Evolutionary conservation across 2,113 vertebrate species (phyloP).

Genomic region (Oncorhynchus gorbuscha): DNA sequence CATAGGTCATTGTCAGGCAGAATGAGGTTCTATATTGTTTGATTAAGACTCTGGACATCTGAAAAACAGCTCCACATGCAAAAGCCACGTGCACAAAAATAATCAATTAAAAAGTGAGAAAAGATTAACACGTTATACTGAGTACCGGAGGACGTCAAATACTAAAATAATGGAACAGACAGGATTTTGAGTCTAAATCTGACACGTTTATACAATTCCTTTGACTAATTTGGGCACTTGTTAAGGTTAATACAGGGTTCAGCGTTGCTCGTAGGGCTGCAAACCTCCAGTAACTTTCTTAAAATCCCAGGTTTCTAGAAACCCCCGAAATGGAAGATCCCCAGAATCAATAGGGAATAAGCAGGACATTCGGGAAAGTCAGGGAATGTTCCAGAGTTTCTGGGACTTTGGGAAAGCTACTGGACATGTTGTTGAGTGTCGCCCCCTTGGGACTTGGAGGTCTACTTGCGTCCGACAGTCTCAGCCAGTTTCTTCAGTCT

Average conservation of each 20-base stretch:
- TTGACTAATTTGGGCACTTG: background rate
- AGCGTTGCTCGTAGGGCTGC: background rate
- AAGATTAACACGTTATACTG: background rate
- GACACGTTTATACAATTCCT: background rate
- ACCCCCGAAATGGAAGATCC: too few species aligned
- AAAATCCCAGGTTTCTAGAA: background rate
- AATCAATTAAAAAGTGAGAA: background rate
- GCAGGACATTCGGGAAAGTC: background rate
- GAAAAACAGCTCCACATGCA: too few species aligned
- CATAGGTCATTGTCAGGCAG: too few species aligned
- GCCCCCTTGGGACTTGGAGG: background rate
- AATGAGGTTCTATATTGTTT: too few species aligned
- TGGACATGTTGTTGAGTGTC: background rate
- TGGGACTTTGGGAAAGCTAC: too few species aligned
- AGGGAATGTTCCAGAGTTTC: background rate
- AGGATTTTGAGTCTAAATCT: background rate
- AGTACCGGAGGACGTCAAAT: background rate
- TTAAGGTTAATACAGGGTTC: background rate
- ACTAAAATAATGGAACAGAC: background rate
- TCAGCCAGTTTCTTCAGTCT: constrained; percentile 97
- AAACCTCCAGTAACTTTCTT: too few species aligned
- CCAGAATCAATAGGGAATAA: too few species aligned
- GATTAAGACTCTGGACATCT: too few species aligned
- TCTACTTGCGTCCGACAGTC: constrained; percentile 88
- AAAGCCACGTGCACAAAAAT: background rate